Conservation (phyloP, 1,140 invertebrate genomes). For the Whitmania pigra region DNA sequence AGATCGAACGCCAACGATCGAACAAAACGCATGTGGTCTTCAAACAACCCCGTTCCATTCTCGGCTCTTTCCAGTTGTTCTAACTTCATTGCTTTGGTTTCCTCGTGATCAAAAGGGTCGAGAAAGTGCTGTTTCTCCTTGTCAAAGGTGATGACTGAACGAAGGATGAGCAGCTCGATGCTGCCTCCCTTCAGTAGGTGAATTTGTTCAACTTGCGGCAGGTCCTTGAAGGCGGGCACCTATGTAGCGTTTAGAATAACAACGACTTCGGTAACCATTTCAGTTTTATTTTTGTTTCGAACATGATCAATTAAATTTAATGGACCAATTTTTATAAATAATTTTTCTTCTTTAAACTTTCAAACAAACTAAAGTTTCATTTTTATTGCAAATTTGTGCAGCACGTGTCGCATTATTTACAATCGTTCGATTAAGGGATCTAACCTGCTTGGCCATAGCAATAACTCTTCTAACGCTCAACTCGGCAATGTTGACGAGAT, state of each 20-base stretch:
- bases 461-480: slow-evolving; percentile 41
- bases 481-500: slow-evolving; percentile 43
- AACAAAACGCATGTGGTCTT: slow-evolving; percentile 47
- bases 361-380: too few species aligned
- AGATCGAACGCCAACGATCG: slow-evolving; percentile 40
- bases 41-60: slow-evolving; percentile 39
- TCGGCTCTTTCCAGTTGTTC: slow-evolving; percentile 31
- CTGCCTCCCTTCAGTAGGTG: slow-evolving; percentile 45
- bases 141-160: slow-evolving; percentile 42
- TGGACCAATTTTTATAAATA: too few species aligned
- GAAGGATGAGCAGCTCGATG: slow-evolving; percentile 47
- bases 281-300: too few species aligned
- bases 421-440: slow-evolving; percentile 24
- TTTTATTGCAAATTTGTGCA: too few species aligned
- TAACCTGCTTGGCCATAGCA: slow-evolving; percentile 43
- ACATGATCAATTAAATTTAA: too few species aligned
- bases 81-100: slow-evolving; percentile 35
- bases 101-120: slow-evolving; percentile 38
- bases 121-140: slow-evolving; percentile 41
- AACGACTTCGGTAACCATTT: too few species aligned
- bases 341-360: too few species aligned
- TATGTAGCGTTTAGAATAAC: background rate
- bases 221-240: slow-evolving; percentile 38
- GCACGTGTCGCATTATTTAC: background rate
- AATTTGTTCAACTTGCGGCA: slow-evolving; percentile 43